phyloP scores from a whole-genome alignment of 1,140 invertebrate species.

The Drosophila ohnishii region DNA sequence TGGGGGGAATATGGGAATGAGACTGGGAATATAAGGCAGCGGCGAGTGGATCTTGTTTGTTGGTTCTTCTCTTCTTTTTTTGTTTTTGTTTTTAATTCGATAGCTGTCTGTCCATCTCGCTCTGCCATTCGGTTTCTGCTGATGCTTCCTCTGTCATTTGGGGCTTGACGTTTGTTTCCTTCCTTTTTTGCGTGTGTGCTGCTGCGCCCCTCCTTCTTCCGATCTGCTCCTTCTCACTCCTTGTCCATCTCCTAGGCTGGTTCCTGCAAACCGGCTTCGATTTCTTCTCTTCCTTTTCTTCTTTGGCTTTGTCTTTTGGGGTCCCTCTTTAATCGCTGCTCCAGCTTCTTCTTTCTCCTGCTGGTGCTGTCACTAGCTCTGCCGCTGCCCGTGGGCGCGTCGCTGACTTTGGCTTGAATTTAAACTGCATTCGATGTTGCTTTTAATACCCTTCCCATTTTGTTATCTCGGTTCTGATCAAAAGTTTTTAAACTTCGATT shows the following conservation, averaged over 20 bases:
- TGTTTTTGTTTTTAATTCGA: slow-evolving; percentile 46
- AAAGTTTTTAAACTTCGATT: not conserved
- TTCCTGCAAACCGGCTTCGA: slow-evolving; percentile 75
- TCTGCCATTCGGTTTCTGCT: slow-evolving; percentile 6
- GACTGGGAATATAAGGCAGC: slow-evolving; percentile 46
- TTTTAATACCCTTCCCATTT: slow-evolving; percentile 5
- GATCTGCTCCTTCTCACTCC: slow-evolving; percentile 4
- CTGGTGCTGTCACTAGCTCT: slow-evolving; percentile 15
- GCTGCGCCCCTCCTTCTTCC: slow-evolving; percentile 18
- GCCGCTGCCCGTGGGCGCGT: slow-evolving; percentile 73
- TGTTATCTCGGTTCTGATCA: not conserved
- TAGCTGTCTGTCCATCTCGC: slow-evolving; percentile 37
- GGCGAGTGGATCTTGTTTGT: slow-evolving; percentile 51
- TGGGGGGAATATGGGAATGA: slow-evolving; percentile 51
- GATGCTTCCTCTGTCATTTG: slow-evolving; percentile 51
- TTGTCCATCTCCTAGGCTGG: slow-evolving; percentile 36
- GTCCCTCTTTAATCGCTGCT: slow-evolving; percentile 30
- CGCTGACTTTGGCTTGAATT: slow-evolving; percentile 38
- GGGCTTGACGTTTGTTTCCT: slow-evolving; percentile 77
- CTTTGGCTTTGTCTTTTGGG: slow-evolving; percentile 24
- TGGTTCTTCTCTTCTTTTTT: slow-evolving; percentile 25
- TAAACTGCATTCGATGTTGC: slow-evolving; percentile 31
- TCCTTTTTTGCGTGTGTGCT: slow-evolving; percentile 66
- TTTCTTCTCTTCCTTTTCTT: slow-evolving; percentile 22
- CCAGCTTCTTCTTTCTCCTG: slow-evolving; percentile 19